A percentile compares a stretch with the other conserved stretches of the same genome.
Evolutionary conservation across 2,113 vertebrate species (phyloP).

Genomic region (Sinocyclocheilus anshuiensis): DNA sequence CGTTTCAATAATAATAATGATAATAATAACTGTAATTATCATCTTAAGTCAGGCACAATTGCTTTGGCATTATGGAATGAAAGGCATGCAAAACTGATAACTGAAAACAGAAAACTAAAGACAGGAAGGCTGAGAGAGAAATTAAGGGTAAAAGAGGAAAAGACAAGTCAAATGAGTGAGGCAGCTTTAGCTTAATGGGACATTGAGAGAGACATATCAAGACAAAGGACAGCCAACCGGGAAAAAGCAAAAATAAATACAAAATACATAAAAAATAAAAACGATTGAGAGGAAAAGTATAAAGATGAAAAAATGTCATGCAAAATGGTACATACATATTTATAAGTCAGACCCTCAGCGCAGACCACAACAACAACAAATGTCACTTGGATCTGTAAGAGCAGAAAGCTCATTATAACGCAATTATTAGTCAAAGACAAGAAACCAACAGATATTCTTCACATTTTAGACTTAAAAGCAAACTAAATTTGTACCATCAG

Average conservation of each 20-base stretch:
- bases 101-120: background rate
- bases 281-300: background rate
- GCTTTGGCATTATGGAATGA: slow-evolving; percentile 38
- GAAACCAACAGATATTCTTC: slow-evolving; percentile 22
- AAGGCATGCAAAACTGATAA: background rate
- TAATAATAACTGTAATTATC: slow-evolving; percentile 36
- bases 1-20: slow-evolving; percentile 26
- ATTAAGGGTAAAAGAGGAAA: slow-evolving; percentile 12
- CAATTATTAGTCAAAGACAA: slow-evolving; percentile 24
- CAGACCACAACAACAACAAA: slow-evolving; percentile 12
- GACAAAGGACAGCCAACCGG: background rate
- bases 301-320: slow-evolving; percentile 24
- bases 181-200: slow-evolving; percentile 11
- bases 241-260: background rate
- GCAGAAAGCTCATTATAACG: slow-evolving; percentile 20
- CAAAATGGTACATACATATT: slow-evolving; percentile 44
- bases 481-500: background rate
- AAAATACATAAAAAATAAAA: background rate
- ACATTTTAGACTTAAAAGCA: slow-evolving; percentile 8
- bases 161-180: background rate
- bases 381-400: slow-evolving; percentile 8
- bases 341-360: slow-evolving; percentile 27
- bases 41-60: slow-evolving; percentile 42
- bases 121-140: slow-evolving; percentile 26
- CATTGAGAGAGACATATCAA: slow-evolving; percentile 33